A percentile compares a stretch with the other conserved stretches of the same genome.
Conservation (phyloP, 2,113 vertebrate species). For the Pollimyrus isidori region DNA sequence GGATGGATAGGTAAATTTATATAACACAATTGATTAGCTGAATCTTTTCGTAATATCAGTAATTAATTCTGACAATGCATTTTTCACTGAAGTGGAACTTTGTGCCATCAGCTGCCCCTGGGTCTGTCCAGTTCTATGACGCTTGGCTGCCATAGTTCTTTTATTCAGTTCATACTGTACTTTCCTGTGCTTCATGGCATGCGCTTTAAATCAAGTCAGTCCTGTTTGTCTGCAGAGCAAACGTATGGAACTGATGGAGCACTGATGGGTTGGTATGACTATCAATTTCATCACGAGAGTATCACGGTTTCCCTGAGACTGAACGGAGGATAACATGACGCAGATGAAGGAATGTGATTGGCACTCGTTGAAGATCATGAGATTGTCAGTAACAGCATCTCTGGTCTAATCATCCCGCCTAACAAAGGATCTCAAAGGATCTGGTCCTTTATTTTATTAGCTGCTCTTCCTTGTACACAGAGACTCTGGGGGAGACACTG, state of each 20-base stretch:
- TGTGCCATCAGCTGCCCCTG: neutral
- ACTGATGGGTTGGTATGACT: constrained; percentile 62
- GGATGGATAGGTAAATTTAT: neutral
- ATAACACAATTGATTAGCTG: neutral
- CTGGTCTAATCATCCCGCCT: neutral
- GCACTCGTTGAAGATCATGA: neutral
- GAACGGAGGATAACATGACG: neutral
- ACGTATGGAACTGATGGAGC: constrained; percentile 45
- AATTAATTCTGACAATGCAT: neutral
- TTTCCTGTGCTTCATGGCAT: constrained; percentile 45
- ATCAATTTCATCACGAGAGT: constrained; percentile 22
- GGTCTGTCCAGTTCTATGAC: constrained; percentile 12
- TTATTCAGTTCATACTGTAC: constrained; percentile 27
- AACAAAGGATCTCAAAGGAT: neutral
- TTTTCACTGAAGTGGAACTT: neutral
- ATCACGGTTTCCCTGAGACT: neutral
- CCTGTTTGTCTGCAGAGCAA: constrained; percentile 51
- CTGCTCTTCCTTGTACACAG: neutral
- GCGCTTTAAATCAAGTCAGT: constrained; percentile 50
- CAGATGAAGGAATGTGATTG: neutral
- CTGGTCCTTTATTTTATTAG: neutral
- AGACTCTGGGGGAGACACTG: neutral
- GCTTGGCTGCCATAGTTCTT: constrained; percentile 22
- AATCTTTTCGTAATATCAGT: neutral
- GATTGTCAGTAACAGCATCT: neutral